phyloP scores from a whole-genome alignment of 2,113 vertebrate species.

The Elephas maximus region DNA sequence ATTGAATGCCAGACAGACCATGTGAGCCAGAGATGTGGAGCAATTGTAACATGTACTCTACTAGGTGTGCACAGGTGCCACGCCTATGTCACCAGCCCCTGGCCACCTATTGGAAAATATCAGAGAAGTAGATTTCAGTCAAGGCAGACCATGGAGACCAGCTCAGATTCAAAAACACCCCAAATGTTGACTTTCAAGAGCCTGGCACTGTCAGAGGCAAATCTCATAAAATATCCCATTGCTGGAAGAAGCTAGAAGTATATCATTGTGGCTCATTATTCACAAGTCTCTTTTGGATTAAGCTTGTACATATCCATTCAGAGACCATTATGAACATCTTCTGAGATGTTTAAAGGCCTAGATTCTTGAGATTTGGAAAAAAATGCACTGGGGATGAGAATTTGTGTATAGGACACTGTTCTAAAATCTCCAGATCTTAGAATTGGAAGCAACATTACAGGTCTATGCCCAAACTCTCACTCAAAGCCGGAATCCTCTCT shows the following conservation, averaged over 20 bases:
- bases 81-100: neutral
- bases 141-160: neutral
- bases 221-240: conserved; percentile 49
- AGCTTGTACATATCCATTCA: conserved; percentile 57
- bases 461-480: conserved; percentile 58
- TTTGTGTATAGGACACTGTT: conserved; percentile 5
- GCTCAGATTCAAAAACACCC: neutral
- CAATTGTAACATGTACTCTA: neutral
- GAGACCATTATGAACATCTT: conserved; percentile 62
- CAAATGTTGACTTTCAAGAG: conserved; percentile 32
- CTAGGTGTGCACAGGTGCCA: no score
- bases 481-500: conserved; percentile 30
- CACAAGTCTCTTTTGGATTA: conserved; percentile 68
- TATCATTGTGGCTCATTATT: conserved; percentile 49
- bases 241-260: conserved; percentile 68
- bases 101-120: neutral
- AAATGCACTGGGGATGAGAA: conserved; percentile 4
- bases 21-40: neutral
- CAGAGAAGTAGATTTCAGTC: conserved; percentile 1
- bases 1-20: neutral
- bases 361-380: conserved; percentile 64
- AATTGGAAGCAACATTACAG: conserved; percentile 46
- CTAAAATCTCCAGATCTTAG: conserved; percentile 41
- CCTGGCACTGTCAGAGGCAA: conserved; percentile 62
- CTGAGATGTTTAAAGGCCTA: conserved; percentile 43